Base-by-base conservation (phyloP, 2,797 vertebrate species). In the Myotis myotis region DNA sequence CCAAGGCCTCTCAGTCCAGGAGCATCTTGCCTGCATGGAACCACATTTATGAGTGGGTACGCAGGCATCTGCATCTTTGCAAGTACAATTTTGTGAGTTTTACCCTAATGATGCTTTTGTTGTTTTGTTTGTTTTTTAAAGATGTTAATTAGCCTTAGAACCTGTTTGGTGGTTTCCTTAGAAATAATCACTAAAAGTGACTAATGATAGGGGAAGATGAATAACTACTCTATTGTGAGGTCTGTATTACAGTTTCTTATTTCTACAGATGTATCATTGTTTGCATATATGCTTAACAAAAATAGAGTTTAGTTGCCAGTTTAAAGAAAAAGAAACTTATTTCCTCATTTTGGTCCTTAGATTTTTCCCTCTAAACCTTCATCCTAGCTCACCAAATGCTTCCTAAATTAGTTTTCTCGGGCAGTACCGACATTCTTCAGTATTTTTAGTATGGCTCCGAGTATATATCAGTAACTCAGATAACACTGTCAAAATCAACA, bases 241-340 rank as follows among this genome's bases (percentile, higher is more conserved):
- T 95, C 36, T 64, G 19, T 15, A 28, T 74, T 66, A 30, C 8
- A 11, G 36, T 75, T 82, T 30, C 17, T 90, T 51, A 28, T 78
- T 71, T 87, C 33, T 74, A 4, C 30, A 79, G 88, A 30, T 68
- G 22, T 44, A 11, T 33, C 33, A 25, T 16, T 33, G 2, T n/a
- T 22, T 22, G 13, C 38, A 57, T 53, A 83, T 25, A 55, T 19
- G 38, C 4, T 57, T 68, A 74, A 78, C 49, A 78, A 72, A 71
- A 72, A 84, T 51, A 38, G 38, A 76, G 22, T 49, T 33, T 53
- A 30, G n/a, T 68, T 71, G 22, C 41, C 83, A 53, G 66, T 84
- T 88, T 87, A 74, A 96, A 89, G 74, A 71, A 81, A 93, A 76
- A 70, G 71, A 90, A 84, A 89, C 6, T 8, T 57, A 28, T 70